A percentile compares a stretch with the other conserved stretches of the same genome.
Evolutionary conservation across 2,113 vertebrate species (phyloP).

Genomic region (Alethe diademata): DNA sequence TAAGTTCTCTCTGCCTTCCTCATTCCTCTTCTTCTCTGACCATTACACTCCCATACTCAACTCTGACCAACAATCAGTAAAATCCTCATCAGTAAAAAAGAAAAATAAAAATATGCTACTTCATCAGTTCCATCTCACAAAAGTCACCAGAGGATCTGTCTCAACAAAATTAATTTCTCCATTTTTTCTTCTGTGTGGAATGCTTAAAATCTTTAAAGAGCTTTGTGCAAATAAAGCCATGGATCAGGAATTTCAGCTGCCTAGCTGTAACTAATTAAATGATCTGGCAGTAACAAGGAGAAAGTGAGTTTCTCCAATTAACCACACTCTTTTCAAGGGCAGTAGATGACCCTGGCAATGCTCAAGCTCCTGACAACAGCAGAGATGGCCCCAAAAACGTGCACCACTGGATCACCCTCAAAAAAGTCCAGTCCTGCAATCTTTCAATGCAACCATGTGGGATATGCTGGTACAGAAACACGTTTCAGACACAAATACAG

Average conservation of each 20-base stretch:
- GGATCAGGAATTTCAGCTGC: not conserved
- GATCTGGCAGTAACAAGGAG: not conserved
- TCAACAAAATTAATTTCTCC: not conserved
- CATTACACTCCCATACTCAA: not conserved
- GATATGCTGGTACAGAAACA: not conserved
- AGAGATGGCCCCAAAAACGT: rapidly evolving
- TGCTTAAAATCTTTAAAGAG: not conserved
- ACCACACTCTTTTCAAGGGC: not conserved
- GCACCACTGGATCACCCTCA: not conserved
- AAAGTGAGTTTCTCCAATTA: not conserved
- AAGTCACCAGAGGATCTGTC: not conserved
- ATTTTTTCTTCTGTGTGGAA: not conserved
- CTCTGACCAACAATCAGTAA: not conserved
- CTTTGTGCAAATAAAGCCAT: not conserved
- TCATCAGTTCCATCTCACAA: not conserved
- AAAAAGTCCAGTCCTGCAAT: not conserved
- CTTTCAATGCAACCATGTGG: rapidly evolving
- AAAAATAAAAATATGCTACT: not conserved
- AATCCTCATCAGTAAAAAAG: not conserved
- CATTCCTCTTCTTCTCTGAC: not conserved
- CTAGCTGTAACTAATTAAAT: not conserved
- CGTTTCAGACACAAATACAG: rapidly evolving
- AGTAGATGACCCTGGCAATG: not conserved
- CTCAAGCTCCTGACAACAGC: not conserved
- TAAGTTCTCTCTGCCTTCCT: not conserved